Conservation (phyloP, 1,140 invertebrate species). For the Drosophila bifasciata region DNA sequence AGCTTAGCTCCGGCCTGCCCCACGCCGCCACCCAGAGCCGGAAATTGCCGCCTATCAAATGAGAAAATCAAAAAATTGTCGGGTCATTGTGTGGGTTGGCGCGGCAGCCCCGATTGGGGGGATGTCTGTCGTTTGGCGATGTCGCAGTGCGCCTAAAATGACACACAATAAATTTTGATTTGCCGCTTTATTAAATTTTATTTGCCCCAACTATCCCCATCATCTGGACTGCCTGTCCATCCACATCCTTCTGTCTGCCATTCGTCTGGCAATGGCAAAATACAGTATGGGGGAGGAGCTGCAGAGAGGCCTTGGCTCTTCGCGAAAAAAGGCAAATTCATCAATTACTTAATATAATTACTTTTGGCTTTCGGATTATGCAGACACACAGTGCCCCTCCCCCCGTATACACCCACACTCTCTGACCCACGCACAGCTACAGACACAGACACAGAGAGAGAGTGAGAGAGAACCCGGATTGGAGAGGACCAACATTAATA, state of each 20-base stretch:
- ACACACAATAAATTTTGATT: slow-evolving; percentile 81
- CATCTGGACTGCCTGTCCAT: slow-evolving; percentile 22
- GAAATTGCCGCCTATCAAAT: slow-evolving; percentile 69
- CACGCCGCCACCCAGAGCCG: slow-evolving; percentile 18
- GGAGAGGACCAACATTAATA: slow-evolving; percentile 72
- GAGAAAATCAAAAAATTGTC: slow-evolving; percentile 66
- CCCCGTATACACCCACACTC: slow-evolving; percentile 17
- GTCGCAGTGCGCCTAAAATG: slow-evolving; percentile 75
- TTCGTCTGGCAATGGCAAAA: slow-evolving; percentile 50
- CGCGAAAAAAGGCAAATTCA: slow-evolving; percentile 80
- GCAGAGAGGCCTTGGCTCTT: slow-evolving; percentile 8
- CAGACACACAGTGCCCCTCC: slow-evolving; percentile 70
- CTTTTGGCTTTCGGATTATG: slow-evolving; percentile 82
- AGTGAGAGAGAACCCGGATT: slow-evolving; percentile 11
- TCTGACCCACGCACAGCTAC: slow-evolving; percentile 6
- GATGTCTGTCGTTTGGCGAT: slow-evolving; percentile 10
- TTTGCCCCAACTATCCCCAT: slow-evolving; percentile 45
- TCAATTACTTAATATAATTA: slow-evolving; percentile 83
- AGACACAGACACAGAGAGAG: slow-evolving; percentile 9
- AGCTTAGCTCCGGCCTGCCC: slow-evolving; percentile 24
- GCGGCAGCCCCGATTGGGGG: slow-evolving; percentile 1
- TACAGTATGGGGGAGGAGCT: slow-evolving; percentile 1
- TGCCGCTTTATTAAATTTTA: slow-evolving; percentile 80
- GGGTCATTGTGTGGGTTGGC: slow-evolving; percentile 57
- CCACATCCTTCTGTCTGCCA: slow-evolving; percentile 41